Evolutionary conservation across 2,797 vertebrate genomes (phyloP), one percentile per base, ranked within the genome.

Genomic region (Hyperoplus lanceolatus): DNA sequence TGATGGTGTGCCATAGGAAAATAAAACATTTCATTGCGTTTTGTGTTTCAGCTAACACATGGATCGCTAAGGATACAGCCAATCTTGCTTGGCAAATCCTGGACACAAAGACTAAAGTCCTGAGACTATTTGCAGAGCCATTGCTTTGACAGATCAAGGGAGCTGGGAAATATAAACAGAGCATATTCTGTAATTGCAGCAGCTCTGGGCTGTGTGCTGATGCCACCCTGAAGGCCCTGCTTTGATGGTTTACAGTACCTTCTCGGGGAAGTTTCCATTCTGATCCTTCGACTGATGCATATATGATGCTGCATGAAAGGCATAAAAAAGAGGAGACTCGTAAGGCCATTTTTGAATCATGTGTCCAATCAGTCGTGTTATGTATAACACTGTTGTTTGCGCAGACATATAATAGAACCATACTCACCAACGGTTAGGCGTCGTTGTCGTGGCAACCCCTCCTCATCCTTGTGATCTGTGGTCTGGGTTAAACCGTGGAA

Each of bases 141-240:
- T 90, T 90, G 89, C 86, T 94, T 90, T 93, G 90, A 92, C 87
- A 91, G 91, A 91, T 93, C 90, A 88, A 85, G 83, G 83, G 87
- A 87, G 86, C 84, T 87, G 82, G 89, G 89, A 93, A 93, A 93
- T 89, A 89, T 92, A 93, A 93, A 94, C 90, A 90, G 84, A 93
- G 86, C 80, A 82, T 87, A 84, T 93, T 92, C 86, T 88, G 87
- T 92, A 93, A 94, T 94, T 93, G 90, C 85, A 71, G 83, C 77
- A 77, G 87, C 87, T 90, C 87, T 86, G 82, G 83, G 79, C 86
- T 87, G 76, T 73, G 82, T 75, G 84, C 72, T 86, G 89, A 89
- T 90, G 91, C 92, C 90, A 92, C 88, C 90, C 92, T 92, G 90
- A 93, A 94, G 87, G 89, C 81, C 42, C 46, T 9, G 80, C 80